Evolutionary conservation across 2,888 invertebrate genomes (phyloP), one percentile per base, ranked within the genome.

Genomic region (Lepidonotus clava): DNA sequence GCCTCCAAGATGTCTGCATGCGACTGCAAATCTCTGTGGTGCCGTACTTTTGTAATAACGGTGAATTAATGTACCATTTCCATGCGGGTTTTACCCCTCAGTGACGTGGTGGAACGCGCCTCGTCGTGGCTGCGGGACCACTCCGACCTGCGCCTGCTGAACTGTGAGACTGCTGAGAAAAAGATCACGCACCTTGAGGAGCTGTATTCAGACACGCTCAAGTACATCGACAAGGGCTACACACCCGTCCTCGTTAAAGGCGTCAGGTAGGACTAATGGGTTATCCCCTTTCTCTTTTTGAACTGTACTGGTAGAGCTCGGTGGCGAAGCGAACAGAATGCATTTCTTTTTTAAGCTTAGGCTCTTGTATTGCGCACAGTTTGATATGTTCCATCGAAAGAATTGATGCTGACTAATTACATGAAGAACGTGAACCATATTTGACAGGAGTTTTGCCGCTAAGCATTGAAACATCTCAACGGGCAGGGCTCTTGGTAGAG

Each of bases 51-150:
- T n/a, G n/a, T n/a, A n/a, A n/a, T n/a, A n/a, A n/a, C n/a, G n/a
- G n/a, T n/a, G n/a, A n/a, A n/a, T n/a, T n/a, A n/a, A n/a, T n/a
- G n/a, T n/a, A n/a, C n/a, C n/a, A n/a, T n/a, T n/a, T n/a, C n/a
- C n/a, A n/a, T n/a, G n/a, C n/a, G n/a, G n/a, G n/a, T n/a, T n/a
- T n/a, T n/a, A n/a, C n/a, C n/a, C n/a, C n/a, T n/a, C 89, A 92
- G 92, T 87, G 88, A 90, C 4, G 90, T 91, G 14, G 86, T 91
- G 36, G 91, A 91, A 67, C 90, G 90, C 77, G 92, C 91, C 0
- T 92, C 92, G 86, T 89, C 91, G 53, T 92, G 92, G 92, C 88
- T 92, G 28, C 88, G 89, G 41, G 88, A 90, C 6, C 91, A 91
- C 86, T 90, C 89, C 8, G 87, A 89, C 51, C 91, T 88, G 83